Conservation (phyloP, 2,888 invertebrate species). For the Sminthurides aquaticus region DNA sequence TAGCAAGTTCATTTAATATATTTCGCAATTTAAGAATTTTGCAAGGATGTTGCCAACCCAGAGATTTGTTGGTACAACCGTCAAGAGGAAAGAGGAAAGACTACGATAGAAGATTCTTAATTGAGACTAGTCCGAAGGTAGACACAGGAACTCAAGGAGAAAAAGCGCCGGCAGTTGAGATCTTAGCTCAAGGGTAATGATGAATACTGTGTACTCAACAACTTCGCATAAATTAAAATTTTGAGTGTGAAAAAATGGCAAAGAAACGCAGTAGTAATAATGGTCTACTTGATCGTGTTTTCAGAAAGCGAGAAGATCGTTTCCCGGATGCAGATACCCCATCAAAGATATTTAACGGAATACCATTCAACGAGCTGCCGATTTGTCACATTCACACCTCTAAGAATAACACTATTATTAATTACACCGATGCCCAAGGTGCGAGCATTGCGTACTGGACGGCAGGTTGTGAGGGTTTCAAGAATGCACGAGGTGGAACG, state of each 20-base stretch:
- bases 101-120: conserved; percentile 46
- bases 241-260: background rate
- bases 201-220: background rate
- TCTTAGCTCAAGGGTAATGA: conserved; percentile 44
- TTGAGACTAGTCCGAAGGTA: conserved; percentile 46
- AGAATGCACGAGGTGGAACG: conserved; percentile 89
- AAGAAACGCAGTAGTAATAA: background rate
- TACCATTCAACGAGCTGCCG: conserved; percentile 70
- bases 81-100: conserved; percentile 38
- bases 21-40: conserved; percentile 8
- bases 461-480: conserved; percentile 88
- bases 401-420: conserved; percentile 80
- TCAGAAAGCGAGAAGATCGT: conserved; percentile 58
- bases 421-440: conserved; percentile 64
- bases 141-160: conserved; percentile 77
- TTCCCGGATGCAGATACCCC: conserved; percentile 71
- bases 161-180: conserved; percentile 62
- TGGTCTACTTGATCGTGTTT: conserved; percentile 23
- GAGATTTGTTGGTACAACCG: conserved; percentile 7
- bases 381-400: conserved; percentile 73
- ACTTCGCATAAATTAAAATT: background rate
- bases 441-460: conserved; percentile 50
- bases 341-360: conserved; percentile 63
- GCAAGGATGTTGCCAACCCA: background rate
- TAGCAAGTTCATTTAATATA: conserved; percentile 7